Evolutionary conservation across 2,888 invertebrate species (phyloP), one percentile per base, ranked within the genome.

Genomic region (Apoda limacodes): DNA sequence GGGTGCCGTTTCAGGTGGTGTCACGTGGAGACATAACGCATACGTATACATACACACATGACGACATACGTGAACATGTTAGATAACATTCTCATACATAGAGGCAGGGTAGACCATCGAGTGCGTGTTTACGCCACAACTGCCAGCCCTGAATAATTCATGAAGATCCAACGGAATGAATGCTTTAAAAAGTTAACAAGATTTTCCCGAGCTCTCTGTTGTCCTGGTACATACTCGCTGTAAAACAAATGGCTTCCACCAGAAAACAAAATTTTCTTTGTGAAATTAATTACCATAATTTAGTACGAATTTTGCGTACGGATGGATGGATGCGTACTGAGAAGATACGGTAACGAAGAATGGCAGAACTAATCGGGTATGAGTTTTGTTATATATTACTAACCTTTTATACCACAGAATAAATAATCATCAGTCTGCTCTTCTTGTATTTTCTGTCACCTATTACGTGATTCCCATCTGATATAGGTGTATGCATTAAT

Each of bases 181-280:
- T 69, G 66, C 65, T 74, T 75, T 74, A 71, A 74, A 76, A 75
- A 75, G 70, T 74, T 75, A 74, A 75, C 74, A 71, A 74, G 72
- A 61, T 76, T 74, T 71, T 63, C 67, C n/a, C 63, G 60, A 66
- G 67, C 59, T 72, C 74, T 68, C 63, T 71, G 68, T 72, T 75
- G 69, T 71, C 69, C 64, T 61, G 60, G 57, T 60, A 58, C 62
- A 57, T 60, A 58, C 62, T 68, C 64, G 57, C 60, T 43, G 54
- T 55, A 60, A 67, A 72, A 65, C 67, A 65, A 66, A 71, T 70
- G 67, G 62, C 68, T 57, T 60, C 50, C 53, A 60, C 58, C 45
- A 50, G 48, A 7, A 17, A 6, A 17, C 17, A 17, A 17, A 6
- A 17, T 17, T n/a, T n/a, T n/a, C n/a, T n/a, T n/a, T n/a, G n/a